Base-by-base conservation (phyloP, 2,113 vertebrate species). In the Galbula dea region DNA sequence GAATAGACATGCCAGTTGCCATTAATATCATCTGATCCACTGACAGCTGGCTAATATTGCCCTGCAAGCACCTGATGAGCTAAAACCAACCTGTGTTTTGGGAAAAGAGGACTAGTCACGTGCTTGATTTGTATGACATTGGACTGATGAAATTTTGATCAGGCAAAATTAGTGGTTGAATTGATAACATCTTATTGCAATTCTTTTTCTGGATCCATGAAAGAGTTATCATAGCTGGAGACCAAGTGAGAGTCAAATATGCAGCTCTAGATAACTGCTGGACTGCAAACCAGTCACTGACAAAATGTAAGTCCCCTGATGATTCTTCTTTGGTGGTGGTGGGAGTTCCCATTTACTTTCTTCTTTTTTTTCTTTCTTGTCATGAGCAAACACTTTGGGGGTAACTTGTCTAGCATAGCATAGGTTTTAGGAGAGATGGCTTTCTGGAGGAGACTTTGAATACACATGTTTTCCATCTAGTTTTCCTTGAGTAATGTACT, bases 1-100 rank as follows among this genome's bases (percentile, higher is more conserved):
- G 89, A 92, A 51, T 5, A 85, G 89, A 73, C 46, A 19, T 24
- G 59, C 81, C 95, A 93, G 63, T 77, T 95, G 63, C 51, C 75
- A 83, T 96, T 83, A 96, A 86, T 85, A 94, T 93, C 58, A 89
- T 80, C 89, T 48, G 55, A 89, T 79, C 46, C 71, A 71, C 81
- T 87, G 93, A 71, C 94, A 96, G 81, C 74, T 96, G 94, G 75
- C 30, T 91, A 86, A 77, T 73, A 67, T 78, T 19, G 24, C 36
- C 67, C 87, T 92, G 55, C 21, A 69, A 88, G 51, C 27, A 80
- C 71, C 46, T 95, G 58, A 20, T 27, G 74, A 87, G 51, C 29
- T 71, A 67, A 94, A 85, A 80, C 67, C 46, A 55, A 55, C 11
- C 37, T 71, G 55, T 29, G 49, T 82, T 95, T 86, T 76, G 58